A percentile compares a stretch with the other conserved stretches of the same genome.
phyloP scores from a whole-genome alignment of 64 coral and sea anemone species.

The Orbicella faveolata region DNA sequence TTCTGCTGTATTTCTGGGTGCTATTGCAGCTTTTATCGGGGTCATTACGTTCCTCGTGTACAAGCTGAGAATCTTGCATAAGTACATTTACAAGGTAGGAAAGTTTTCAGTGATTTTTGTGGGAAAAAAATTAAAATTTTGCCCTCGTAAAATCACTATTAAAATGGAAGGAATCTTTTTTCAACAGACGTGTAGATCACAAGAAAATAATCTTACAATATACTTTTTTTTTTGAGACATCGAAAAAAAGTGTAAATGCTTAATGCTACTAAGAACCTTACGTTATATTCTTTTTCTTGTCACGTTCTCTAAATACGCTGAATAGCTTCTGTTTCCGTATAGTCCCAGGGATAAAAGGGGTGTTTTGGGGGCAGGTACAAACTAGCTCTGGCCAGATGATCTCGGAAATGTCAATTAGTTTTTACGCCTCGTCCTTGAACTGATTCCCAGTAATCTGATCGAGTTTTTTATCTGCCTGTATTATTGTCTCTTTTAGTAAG shows the following conservation, averaged over 20 bases:
- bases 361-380: too few relatives aligned
- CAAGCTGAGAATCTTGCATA: slow-evolving; percentile 34
- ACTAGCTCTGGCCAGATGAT: too few relatives aligned
- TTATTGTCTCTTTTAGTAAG: too few relatives aligned
- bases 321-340: too few relatives aligned
- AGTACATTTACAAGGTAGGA: slow-evolving; percentile 31
- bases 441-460: too few relatives aligned
- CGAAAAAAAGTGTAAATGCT: neutral
- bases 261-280: neutral
- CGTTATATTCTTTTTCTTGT: too few relatives aligned
- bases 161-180: neutral
- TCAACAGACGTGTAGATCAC: neutral
- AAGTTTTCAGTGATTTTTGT: neutral
- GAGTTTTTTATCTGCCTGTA: too few relatives aligned
- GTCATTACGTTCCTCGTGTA: slow-evolving; percentile 1
- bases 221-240: neutral
- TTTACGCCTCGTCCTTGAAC: too few relatives aligned
- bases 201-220: neutral
- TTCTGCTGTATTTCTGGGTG: neutral
- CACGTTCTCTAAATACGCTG: too few relatives aligned
- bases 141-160: neutral
- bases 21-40: neutral
- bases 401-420: too few relatives aligned
- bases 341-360: too few relatives aligned
- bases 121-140: neutral